phyloP scores from a whole-genome alignment of 2,113 vertebrate species.

The Caracal caracal region DNA sequence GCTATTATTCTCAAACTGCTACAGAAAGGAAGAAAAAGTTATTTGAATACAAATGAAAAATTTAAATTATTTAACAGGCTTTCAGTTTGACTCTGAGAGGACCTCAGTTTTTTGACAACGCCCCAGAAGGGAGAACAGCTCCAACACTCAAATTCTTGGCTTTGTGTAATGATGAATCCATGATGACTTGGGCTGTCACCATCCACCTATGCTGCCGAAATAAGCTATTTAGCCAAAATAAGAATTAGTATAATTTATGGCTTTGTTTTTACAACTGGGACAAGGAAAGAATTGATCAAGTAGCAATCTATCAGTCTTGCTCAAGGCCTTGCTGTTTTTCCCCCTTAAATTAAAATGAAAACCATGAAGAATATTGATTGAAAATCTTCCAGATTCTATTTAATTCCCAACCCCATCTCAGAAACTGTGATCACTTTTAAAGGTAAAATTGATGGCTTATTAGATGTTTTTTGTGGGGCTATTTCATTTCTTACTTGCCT shows the following conservation, averaged over 20 bases:
- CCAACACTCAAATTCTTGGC: neutral
- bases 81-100: neutral
- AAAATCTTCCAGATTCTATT: slow-evolving; percentile 57
- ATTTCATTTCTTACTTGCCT: slow-evolving; percentile 31
- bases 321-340: slow-evolving; percentile 25
- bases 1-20: slow-evolving; percentile 33
- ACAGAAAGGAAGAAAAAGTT: slow-evolving; percentile 30
- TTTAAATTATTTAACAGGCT: slow-evolving; percentile 67
- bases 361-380: slow-evolving; percentile 57
- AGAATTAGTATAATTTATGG: slow-evolving; percentile 72
- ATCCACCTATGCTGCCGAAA: slow-evolving; percentile 30
- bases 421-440: slow-evolving; percentile 42
- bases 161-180: neutral
- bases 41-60: slow-evolving; percentile 47
- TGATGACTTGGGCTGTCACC: slow-evolving; percentile 48
- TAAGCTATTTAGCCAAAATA: slow-evolving; percentile 59
- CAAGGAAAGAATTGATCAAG: slow-evolving; percentile 60
- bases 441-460: slow-evolving; percentile 45
- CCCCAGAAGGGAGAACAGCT: neutral
- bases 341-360: slow-evolving; percentile 69
- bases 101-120: neutral
- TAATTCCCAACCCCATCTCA: slow-evolving; percentile 40
- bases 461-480: neutral
- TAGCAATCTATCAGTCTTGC: slow-evolving; percentile 45
- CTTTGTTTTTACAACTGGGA: slow-evolving; percentile 69